These are phyloP conservation scores for Xyliphius kryptos DNA, from an alignment of 2,113 vertebrate genomes.

Conservation along the genomic window DNA sequence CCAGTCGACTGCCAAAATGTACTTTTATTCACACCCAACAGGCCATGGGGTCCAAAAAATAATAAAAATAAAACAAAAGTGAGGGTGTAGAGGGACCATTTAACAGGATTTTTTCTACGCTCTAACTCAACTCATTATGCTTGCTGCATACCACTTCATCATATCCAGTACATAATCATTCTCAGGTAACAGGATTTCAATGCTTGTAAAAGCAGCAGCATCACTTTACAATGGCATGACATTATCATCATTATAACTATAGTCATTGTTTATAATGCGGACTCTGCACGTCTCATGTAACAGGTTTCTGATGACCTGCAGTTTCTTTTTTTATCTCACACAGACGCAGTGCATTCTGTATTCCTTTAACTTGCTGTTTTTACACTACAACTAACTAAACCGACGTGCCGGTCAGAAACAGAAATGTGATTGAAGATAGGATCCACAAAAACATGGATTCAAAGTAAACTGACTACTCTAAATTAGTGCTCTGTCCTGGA, in stretches of 20 bases:
- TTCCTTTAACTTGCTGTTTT: too few species aligned
- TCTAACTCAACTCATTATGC: slow-evolving; percentile 11
- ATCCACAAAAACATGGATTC: too few species aligned
- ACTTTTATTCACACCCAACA: slow-evolving; percentile 47
- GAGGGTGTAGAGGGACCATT: slow-evolving; percentile 25
- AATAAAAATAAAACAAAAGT: slow-evolving; percentile 16
- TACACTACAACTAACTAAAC: neutral
- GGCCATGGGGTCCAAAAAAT: slow-evolving; percentile 32
- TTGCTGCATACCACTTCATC: slow-evolving; percentile 29
- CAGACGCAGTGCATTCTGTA: neutral
- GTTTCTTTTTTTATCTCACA: too few species aligned
- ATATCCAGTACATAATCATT: slow-evolving; percentile 37
- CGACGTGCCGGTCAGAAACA: too few species aligned
- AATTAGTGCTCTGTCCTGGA: neutral
- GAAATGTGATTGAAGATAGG: too few species aligned
- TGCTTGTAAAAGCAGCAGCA: slow-evolving; percentile 49
- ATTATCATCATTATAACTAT: slow-evolving; percentile 50
- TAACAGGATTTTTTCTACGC: slow-evolving; percentile 32
- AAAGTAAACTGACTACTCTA: neutral
- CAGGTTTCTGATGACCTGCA: slow-evolving; percentile 10
- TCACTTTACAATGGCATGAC: slow-evolving; percentile 43
- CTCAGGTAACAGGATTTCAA: slow-evolving; percentile 26
- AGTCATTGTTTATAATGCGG: slow-evolving; percentile 43
- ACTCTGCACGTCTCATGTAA: slow-evolving; percentile 41
- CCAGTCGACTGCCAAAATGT: slow-evolving; percentile 32